Percentiles rank a stretch among this genome's conserved stretches.
Evolutionary conservation across 2,888 invertebrate genomes (phyloP).

Genomic region (Trypoxylon attenuatum): DNA sequence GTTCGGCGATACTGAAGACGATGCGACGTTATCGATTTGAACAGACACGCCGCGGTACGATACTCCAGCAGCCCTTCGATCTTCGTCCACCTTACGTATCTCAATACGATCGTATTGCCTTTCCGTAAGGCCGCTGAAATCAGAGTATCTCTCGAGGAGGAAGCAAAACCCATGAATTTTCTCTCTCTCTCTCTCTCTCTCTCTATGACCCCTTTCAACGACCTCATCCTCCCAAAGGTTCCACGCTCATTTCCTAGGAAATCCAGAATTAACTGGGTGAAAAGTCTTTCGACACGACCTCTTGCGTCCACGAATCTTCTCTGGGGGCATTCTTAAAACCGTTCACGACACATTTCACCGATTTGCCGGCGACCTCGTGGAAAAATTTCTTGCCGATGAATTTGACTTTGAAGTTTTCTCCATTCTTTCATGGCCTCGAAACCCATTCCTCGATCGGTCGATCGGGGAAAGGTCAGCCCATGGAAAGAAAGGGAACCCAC

Average conservation of each 20-base stretch:
- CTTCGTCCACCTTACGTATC: background rate
- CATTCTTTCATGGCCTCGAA: background rate
- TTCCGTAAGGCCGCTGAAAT: background rate
- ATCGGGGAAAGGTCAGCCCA: background rate
- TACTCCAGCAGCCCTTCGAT: background rate
- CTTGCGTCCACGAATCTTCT: background rate
- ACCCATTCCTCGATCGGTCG: background rate
- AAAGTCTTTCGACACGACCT: background rate
- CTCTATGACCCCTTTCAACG: too few species aligned
- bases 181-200: too few species aligned
- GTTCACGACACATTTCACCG: background rate
- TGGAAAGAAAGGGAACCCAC: background rate
- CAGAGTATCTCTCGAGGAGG: background rate
- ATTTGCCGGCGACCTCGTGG: background rate
- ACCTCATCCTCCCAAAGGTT: too few species aligned
- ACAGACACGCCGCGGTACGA: too few species aligned
- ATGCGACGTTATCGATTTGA: background rate
- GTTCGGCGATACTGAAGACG: background rate
- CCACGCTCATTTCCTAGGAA: too few species aligned
- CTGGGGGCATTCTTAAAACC: background rate
- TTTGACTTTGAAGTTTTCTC: background rate
- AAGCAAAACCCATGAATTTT: too few species aligned
- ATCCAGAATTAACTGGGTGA: background rate
- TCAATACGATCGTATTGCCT: background rate
- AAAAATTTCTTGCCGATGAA: background rate